These are phyloP conservation scores for Rhogogaster chlorosoma DNA, from an alignment of 2,888 invertebrate species.

Conservation along the genomic window DNA sequence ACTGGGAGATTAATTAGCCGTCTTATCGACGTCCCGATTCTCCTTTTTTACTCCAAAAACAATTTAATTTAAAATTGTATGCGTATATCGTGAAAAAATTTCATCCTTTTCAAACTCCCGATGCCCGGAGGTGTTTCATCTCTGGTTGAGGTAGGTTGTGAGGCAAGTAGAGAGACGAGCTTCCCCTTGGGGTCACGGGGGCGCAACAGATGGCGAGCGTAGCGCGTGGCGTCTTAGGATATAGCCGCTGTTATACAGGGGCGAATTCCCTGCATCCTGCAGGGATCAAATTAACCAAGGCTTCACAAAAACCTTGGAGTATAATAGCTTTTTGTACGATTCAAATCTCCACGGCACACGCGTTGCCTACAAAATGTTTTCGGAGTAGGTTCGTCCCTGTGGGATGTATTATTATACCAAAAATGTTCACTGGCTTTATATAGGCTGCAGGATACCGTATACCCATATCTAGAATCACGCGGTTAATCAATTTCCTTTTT, in stretches of 20 bases:
- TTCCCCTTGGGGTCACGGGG: constrained; percentile 49
- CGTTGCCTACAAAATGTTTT: not conserved
- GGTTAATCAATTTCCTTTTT: not conserved
- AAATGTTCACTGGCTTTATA: constrained; percentile 12
- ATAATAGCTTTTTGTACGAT: not conserved
- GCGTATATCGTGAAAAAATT: not conserved
- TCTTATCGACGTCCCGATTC: not conserved
- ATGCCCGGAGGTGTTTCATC: constrained; percentile 17
- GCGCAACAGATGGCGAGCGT: constrained; percentile 70
- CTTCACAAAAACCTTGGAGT: constrained; percentile 10
- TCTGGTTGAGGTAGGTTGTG: constrained; percentile 29
- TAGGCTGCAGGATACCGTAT: not conserved
- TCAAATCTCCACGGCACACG: not conserved
- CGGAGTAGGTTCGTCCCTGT: not conserved
- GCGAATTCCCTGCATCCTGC: not conserved
- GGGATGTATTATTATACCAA: not conserved
- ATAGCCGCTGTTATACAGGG: not conserved
- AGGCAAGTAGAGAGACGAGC: not conserved
- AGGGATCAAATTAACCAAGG: constrained; percentile 23
- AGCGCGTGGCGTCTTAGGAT: constrained; percentile 61
- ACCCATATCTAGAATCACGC: not conserved
- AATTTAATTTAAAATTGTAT: not conserved
- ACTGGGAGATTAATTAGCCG: not conserved
- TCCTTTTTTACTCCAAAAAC: not conserved
- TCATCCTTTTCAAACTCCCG: not conserved